Base-by-base conservation (phyloP, 2,113 vertebrate genomes). In the Pholis gunnellus region DNA sequence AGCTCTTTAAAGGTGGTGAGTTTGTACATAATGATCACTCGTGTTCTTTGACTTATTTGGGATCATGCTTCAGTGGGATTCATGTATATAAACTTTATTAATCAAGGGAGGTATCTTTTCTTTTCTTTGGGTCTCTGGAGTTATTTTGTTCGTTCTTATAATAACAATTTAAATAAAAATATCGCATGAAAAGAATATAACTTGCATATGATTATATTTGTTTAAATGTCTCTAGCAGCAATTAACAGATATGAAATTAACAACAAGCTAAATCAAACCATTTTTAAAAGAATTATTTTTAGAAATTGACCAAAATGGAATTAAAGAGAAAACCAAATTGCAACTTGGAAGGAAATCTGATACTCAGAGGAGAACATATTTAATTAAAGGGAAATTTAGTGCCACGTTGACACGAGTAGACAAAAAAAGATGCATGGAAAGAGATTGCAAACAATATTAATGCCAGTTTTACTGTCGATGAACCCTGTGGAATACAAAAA, bases 361-460 rank as follows among this genome's bases (percentile, higher is more conserved):
- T 48, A 20, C 67, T 70, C 68, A 76, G 54, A 77, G 56, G 74
- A 54, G 68, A 84, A 84, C 85, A 89, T 59, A 66, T 65, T 74
- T 54, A 75, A 82, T 83, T 57, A 63, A 82, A 69, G 27, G 70
- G 40, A 84, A 71, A 81, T 84, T 71, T 72, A 85, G 74, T 67
- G 72, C 67, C 73, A 83, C 71, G 75, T 38, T 85, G 78, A 86
- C 78, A 84, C 70, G 81, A 78, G 50, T 9, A 75, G 75, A 83
- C 83, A 31, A 85, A 73, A 88, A 87, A 85, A 83, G 63, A 86
- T 84, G 54, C 74, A 86, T 73, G 46, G 78, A 84, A 75, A 81
- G 64, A 83, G 79, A 85, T 81, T 81, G 78, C 68, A 86, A 87
- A 90, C 72, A 80, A 88, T 88, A 89, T 91, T 72, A 90, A 88